Percentiles rank a stretch among this genome's conserved stretches.
Evolutionary conservation across 2,113 vertebrate species (phyloP).

Genomic region (Scolopax mira): DNA sequence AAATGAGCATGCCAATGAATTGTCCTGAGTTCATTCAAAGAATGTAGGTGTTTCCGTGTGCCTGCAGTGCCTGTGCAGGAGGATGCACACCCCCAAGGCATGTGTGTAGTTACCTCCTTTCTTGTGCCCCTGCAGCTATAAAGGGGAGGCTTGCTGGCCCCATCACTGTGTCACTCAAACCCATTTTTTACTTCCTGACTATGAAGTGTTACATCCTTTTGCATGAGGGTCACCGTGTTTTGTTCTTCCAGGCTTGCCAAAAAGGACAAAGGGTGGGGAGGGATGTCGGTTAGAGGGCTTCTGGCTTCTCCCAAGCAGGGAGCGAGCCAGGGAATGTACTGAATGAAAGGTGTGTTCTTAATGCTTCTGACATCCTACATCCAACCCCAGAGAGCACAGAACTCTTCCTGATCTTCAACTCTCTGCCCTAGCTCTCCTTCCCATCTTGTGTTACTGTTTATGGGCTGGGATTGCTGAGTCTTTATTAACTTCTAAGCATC

Average conservation of each 20-base stretch:
- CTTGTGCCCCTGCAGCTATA: background rate
- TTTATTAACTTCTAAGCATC: background rate
- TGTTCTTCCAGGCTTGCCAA: background rate
- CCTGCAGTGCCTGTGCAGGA: background rate
- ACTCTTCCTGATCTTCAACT: background rate
- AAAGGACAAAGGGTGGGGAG: background rate
- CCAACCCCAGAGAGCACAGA: background rate
- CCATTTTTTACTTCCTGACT: background rate
- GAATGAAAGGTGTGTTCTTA: constrained; percentile 1
- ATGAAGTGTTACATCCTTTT: background rate
- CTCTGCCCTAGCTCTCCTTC: background rate
- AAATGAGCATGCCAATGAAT: background rate
- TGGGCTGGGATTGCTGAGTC: background rate
- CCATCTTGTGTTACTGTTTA: background rate
- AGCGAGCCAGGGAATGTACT: constrained; percentile 35
- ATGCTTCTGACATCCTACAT: background rate
- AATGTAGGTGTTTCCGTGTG: background rate
- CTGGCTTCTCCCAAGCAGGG: background rate
- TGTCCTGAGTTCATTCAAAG: background rate
- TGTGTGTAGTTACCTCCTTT: background rate
- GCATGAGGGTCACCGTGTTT: background rate
- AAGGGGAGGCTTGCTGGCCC: background rate
- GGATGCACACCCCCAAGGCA: rapidly evolving
- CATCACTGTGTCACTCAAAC: background rate
- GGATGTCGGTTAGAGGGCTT: background rate